A percentile compares a stretch with the other conserved stretches of the same genome.
Evolutionary conservation across 2,888 invertebrate genomes (phyloP).

Genomic region (Apoda limacodes): DNA sequence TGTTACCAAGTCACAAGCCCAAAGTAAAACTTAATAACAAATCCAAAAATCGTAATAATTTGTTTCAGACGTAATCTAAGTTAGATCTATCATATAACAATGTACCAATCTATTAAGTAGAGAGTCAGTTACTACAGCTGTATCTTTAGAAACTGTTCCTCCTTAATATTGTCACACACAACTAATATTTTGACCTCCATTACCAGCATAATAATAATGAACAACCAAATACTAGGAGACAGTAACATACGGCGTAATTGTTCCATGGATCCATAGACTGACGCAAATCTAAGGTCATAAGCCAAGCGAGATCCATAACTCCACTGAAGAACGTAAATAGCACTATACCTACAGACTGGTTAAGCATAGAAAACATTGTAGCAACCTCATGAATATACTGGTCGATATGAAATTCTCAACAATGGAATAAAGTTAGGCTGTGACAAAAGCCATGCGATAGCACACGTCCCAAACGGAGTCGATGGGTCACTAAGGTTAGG

Average conservation of each 20-base stretch:
- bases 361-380: slow-evolving; percentile 13
- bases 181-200: too few relatives aligned
- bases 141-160: too few relatives aligned
- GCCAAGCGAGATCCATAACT: slow-evolving; percentile 54
- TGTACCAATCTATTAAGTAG: too few relatives aligned
- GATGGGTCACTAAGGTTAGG: slow-evolving; percentile 43
- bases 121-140: too few relatives aligned
- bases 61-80: too few relatives aligned
- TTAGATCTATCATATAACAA: too few relatives aligned
- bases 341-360: slow-evolving; percentile 10
- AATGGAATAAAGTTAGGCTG: slow-evolving; percentile 1
- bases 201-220: too few relatives aligned
- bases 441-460: slow-evolving; percentile 29
- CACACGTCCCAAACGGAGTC: slow-evolving; percentile 48
- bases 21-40: too few relatives aligned
- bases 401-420: slow-evolving; percentile 2
- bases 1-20: too few relatives aligned
- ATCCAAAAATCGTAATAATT: too few relatives aligned
- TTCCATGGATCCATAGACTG: slow-evolving; percentile 49
- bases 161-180: too few relatives aligned
- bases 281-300: slow-evolving; percentile 51
- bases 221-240: slow-evolving; percentile 33
- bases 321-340: slow-evolving; percentile 26
- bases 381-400: slow-evolving; percentile 12
- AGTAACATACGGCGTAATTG: slow-evolving; percentile 50